Evolutionary conservation across 2,113 vertebrate genomes (phyloP), one percentile per base, ranked within the genome.

Genomic region (Melozone crissalis): DNA sequence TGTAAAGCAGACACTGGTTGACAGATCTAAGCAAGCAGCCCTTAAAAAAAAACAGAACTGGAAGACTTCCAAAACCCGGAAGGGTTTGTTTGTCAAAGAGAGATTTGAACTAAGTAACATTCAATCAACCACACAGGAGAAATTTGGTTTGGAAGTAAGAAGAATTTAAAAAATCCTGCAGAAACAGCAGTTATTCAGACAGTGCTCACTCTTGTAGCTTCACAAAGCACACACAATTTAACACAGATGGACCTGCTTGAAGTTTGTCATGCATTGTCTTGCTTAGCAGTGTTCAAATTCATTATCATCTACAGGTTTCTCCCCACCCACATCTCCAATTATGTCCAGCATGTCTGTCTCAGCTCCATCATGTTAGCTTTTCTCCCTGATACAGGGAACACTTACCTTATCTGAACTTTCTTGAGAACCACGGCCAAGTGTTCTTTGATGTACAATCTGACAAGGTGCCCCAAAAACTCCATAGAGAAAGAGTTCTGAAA

Each of bases 201-300:
- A 39, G 15, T 22, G 44, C 20, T 72, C 39, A 37, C 35, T 83
- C 18, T 35, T 23, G 43, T 9, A 84, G 24, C 23, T 69, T 84
- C n/a, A 65, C 35, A 72, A 82, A 75, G 62, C 17, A 63, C 41
- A 74, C n/a, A 82, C 4, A 46, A 0, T 59, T 33, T 76, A 41
- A 61, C 23, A n/a, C 9, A 63, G 52, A 66, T 24, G 9, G 46
- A 75, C 8, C 17, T 87, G 19, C 35, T 17, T 5, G 1, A 58
- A 71, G 21, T 44, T 75, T 0, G 0, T 44, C n/a, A 30, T 22
- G 43, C 9, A 33, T 8, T 57, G 33, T 47, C 62, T 75, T 86
- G 30, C 10, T 67, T 90, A 72, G 47, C 35, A 13, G 23, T 59
- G 15, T 31, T 72, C 71, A 71, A 58, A 77, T 4, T 63, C 28